A percentile compares a stretch with the other conserved stretches of the same genome.
These are phyloP conservation scores for Pterobdella sp. DNA, from an alignment of 2,888 invertebrate species.

Conservation along the genomic window DNA sequence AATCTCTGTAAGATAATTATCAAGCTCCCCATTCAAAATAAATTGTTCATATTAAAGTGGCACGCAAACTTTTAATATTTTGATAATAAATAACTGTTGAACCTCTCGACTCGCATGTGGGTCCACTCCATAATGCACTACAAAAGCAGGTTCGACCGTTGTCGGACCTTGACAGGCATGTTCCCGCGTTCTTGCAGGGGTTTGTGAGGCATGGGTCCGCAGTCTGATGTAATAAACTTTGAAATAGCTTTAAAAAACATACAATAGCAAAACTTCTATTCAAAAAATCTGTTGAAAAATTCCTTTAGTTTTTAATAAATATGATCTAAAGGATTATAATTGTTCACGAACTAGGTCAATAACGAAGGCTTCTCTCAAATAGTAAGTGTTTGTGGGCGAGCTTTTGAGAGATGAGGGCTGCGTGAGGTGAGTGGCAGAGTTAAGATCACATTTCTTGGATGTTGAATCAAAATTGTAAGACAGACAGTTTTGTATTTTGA, in stretches of 20 bases:
- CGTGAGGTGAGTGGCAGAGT: conserved; percentile 41
- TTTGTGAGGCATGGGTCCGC: conserved; percentile 42
- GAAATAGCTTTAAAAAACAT: too few species aligned
- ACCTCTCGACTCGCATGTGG: conserved; percentile 41
- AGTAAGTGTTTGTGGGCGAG: conserved; percentile 37
- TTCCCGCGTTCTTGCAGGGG: conserved; percentile 43
- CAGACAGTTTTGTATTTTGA: conserved; percentile 39
- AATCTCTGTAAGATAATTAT: background rate
- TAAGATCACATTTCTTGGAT: conserved; percentile 41
- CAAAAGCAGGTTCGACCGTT: conserved; percentile 42
- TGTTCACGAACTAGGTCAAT: conserved; percentile 40
- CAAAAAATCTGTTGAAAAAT: too few species aligned
- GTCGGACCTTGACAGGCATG: conserved; percentile 39
- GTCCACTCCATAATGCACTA: conserved; percentile 41
- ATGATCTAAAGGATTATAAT: background rate
- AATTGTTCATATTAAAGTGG: background rate
- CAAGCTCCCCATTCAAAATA: too few species aligned
- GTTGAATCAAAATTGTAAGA: conserved; percentile 43
- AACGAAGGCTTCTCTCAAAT: conserved; percentile 40
- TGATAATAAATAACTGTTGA: conserved; percentile 16
- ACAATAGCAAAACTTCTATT: too few species aligned
- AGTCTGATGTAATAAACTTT: background rate
- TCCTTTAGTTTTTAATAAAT: conserved; percentile 4
- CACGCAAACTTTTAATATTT: background rate
- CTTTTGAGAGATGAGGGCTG: background rate